Evolutionary conservation across 2,888 invertebrate species (phyloP).

Genomic region (Melanostoma scalare): DNA sequence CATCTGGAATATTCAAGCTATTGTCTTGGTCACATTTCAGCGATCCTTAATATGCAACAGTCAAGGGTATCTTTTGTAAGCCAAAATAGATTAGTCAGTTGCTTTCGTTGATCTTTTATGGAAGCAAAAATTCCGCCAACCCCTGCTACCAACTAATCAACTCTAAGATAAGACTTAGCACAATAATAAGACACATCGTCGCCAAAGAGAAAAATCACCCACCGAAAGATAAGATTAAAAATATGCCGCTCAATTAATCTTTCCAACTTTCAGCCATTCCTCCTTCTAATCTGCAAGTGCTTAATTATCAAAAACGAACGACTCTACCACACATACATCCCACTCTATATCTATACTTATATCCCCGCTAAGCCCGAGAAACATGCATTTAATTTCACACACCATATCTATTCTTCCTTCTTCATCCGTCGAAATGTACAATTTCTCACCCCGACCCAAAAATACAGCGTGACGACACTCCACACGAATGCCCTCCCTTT

Average conservation of each 20-base stretch:
- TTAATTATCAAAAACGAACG: slow-evolving; percentile 68
- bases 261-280: slow-evolving; percentile 33
- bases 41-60: too few species aligned
- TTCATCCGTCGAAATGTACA: slow-evolving; percentile 24
- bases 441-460: background rate
- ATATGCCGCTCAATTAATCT: slow-evolving; percentile 69
- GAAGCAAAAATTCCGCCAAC: background rate
- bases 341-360: background rate
- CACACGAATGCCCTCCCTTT: slow-evolving; percentile 1
- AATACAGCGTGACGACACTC: slow-evolving; percentile 11
- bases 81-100: too few species aligned
- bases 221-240: slow-evolving; percentile 28
- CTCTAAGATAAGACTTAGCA: slow-evolving; percentile 65
- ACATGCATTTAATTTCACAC: slow-evolving; percentile 73
- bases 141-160: slow-evolving; percentile 41
- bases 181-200: slow-evolving; percentile 41
- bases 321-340: slow-evolving; percentile 3
- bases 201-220: background rate
- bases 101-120: too few species aligned
- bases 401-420: slow-evolving; percentile 44
- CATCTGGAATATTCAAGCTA: too few species aligned
- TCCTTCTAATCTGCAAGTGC: slow-evolving; percentile 38
- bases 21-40: too few species aligned
- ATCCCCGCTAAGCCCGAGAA: slow-evolving; percentile 56
- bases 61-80: too few species aligned